These are phyloP conservation scores for Nannoperca australis DNA, from an alignment of 2,797 vertebrate genomes.

Conservation along the genomic window DNA sequence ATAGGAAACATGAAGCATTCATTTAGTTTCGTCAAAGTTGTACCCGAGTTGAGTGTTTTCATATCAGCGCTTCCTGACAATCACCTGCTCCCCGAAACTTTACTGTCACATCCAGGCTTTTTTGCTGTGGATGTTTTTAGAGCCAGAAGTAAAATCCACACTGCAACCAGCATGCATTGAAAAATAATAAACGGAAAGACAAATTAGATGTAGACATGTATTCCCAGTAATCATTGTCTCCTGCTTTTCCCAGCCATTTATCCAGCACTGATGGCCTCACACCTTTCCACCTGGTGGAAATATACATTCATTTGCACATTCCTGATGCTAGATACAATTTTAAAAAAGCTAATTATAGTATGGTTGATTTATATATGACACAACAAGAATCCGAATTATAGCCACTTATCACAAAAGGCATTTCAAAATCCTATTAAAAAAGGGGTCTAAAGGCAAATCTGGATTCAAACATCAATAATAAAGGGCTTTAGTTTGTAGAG, in stretches of 20 bases:
- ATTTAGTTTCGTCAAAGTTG: constrained; percentile 4
- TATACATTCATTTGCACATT: constrained; percentile 17
- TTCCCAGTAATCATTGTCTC: neutral
- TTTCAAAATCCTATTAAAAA: neutral
- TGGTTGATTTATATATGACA: neutral
- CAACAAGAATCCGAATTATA: constrained; percentile 12
- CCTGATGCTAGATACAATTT: neutral
- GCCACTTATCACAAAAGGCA: neutral
- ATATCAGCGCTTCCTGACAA: constrained; percentile 9
- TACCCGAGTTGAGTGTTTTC: neutral
- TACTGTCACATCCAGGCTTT: neutral
- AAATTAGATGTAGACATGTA: neutral
- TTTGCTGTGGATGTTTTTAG: neutral
- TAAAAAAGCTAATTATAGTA: too few relatives aligned
- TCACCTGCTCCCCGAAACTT: constrained; percentile 4
- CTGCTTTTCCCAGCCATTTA: neutral
- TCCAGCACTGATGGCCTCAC: neutral
- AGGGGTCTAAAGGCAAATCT: neutral
- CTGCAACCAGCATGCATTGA: neutral
- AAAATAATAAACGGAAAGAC: neutral
- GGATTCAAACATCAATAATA: neutral
- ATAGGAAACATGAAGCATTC: constrained; percentile 7
- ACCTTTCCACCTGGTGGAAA: neutral
- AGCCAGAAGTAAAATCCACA: neutral
- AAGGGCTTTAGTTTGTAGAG: constrained; percentile 3